Conservation (phyloP, 2,113 vertebrate genomes). For the Pachyramphus minor region DNA sequence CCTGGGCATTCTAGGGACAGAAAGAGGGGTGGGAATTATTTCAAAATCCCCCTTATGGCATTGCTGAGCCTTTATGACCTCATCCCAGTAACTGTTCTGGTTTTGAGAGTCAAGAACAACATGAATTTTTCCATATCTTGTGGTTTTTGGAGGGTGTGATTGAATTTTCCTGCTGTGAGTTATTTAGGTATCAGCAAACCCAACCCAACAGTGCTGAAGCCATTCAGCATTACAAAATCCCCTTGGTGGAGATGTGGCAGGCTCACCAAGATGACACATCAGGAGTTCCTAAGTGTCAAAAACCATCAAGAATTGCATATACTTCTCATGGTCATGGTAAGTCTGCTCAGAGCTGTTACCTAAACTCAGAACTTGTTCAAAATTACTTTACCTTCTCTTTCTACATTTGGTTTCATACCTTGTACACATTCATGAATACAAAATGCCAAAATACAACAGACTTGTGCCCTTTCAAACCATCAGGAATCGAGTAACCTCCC, state of each 20-base stretch:
- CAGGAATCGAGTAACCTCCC: no score
- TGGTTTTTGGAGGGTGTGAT: slow-evolving; percentile 71
- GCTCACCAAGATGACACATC: neutral
- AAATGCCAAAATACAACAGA: neutral
- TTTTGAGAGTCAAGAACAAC: slow-evolving; percentile 68
- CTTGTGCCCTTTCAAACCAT: neutral
- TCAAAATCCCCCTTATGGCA: slow-evolving; percentile 63
- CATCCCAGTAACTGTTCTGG: slow-evolving; percentile 61
- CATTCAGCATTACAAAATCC: neutral
- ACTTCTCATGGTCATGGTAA: rapidly evolving
- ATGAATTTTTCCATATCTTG: slow-evolving; percentile 66
- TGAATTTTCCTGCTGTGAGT: slow-evolving; percentile 69
- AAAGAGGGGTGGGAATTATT: slow-evolving; percentile 27
- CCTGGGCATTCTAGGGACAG: slow-evolving; percentile 23
- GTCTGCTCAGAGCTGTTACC: neutral
- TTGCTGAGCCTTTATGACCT: slow-evolving; percentile 66
- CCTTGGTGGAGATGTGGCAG: neutral
- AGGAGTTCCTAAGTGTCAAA: neutral
- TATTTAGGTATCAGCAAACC: slow-evolving; percentile 46
- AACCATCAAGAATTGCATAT: neutral
- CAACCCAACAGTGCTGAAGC: neutral
- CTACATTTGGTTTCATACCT: rapidly evolving
- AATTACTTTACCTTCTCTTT: neutral
- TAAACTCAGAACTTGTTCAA: neutral
- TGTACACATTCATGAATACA: rapidly evolving